Evolutionary conservation across 1,140 invertebrate genomes (phyloP).

Genomic region (Apis laboriosa): DNA sequence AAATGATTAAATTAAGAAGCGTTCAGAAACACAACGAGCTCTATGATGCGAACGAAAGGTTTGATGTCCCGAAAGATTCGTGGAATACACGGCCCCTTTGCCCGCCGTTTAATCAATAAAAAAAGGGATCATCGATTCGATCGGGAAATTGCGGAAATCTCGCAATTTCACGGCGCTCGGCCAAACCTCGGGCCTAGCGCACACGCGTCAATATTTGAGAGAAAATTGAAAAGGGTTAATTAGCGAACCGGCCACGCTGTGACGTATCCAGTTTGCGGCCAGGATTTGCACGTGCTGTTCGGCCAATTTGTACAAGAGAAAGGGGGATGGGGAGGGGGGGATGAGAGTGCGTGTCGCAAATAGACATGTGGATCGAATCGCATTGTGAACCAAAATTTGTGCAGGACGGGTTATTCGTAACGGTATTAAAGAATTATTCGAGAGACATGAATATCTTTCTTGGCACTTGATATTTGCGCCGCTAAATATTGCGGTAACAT

Average conservation of each 20-base stretch:
- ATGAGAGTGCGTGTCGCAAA: neutral
- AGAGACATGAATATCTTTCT: too few relatives aligned
- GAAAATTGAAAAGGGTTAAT: constrained; percentile 68
- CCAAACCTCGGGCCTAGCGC: neutral
- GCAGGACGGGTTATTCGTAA: constrained; percentile 41
- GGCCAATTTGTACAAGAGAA: neutral
- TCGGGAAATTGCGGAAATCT: constrained; percentile 28
- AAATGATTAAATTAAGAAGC: constrained; percentile 3
- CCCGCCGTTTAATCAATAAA: constrained; percentile 34
- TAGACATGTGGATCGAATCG: constrained; percentile 41
- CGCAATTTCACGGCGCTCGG: constrained; percentile 28
- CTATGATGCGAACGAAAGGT: neutral
- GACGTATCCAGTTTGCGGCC: constrained; percentile 51
- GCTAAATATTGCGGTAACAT: too few relatives aligned
- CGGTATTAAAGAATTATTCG: too few relatives aligned
- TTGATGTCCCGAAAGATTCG: constrained; percentile 22
- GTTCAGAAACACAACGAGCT: neutral
- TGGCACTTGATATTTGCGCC: too few relatives aligned
- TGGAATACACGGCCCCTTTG: constrained; percentile 17
- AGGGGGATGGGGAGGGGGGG: neutral
- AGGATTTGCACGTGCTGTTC: constrained; percentile 42
- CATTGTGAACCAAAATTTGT: constrained; percentile 46
- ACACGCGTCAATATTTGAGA: constrained; percentile 62
- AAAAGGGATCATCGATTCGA: constrained; percentile 28
- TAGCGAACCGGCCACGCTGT: constrained; percentile 54